A percentile compares a stretch with the other conserved stretches of the same genome.
Conservation (phyloP, 2,113 vertebrate species). For the Ictidomys tridecemlineatus region DNA sequence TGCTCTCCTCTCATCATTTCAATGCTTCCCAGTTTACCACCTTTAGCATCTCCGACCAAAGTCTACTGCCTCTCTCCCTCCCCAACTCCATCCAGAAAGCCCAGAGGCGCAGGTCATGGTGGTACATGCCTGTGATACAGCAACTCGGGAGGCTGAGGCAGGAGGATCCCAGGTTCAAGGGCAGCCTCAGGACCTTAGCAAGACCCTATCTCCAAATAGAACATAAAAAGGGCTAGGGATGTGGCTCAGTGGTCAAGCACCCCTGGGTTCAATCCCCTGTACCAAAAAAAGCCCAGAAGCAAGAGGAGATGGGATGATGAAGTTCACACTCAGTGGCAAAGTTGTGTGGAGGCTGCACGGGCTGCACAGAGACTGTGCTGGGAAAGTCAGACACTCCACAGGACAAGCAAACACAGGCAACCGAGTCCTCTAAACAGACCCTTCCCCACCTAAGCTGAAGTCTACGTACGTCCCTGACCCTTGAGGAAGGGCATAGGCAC, state of each 20-base stretch:
- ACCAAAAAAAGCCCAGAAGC: not conserved
- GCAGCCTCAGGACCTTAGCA: too few relatives aligned
- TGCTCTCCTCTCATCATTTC: not conserved
- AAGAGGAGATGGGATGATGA: not conserved
- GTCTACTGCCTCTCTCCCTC: not conserved
- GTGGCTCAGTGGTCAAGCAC: too few relatives aligned
- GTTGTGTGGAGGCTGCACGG: not conserved
- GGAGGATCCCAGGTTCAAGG: too few relatives aligned
- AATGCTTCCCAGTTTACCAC: not conserved
- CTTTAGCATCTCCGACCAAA: not conserved
- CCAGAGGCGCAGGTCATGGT: not conserved
- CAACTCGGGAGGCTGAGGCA: too few relatives aligned
- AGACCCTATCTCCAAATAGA: too few relatives aligned
- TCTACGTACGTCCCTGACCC: not conserved
- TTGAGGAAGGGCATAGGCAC: too few relatives aligned
- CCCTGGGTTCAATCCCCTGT: too few relatives aligned
- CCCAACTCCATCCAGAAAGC: not conserved
- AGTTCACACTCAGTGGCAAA: accelerated
- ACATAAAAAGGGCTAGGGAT: too few relatives aligned
- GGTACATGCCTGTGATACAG: too few relatives aligned
- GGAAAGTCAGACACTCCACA: not conserved
- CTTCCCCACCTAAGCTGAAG: not conserved
- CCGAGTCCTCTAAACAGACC: not conserved
- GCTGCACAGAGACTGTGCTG: not conserved
- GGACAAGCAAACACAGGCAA: too few relatives aligned